Base-by-base conservation (phyloP, 2,888 invertebrate species). In the Apotomis capreana region DNA sequence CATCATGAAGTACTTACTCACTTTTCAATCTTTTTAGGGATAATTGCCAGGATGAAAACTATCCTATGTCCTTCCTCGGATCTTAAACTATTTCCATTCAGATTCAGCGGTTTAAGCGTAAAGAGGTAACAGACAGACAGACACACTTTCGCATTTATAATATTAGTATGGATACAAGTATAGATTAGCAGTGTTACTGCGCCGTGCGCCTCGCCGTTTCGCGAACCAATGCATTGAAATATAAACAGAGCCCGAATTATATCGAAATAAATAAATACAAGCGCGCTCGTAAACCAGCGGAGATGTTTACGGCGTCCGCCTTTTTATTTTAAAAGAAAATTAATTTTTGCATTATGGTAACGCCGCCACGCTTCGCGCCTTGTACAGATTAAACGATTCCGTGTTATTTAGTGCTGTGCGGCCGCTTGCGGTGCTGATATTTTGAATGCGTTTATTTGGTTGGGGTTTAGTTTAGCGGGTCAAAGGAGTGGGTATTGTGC, bases 251-350 rank as follows among this genome's bases (percentile, higher is more conserved):
- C 79, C 80, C 80, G 78, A 84, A 85, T 86, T 82, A 84, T 85
- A 84, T 84, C 83, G 80, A 81, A 83, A 83, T 86, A 85, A 88
- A 87, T 87, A 87, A 86, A 87, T 85, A 84, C 77, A 74, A 72
- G 78, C 77, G 72, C 73, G 74, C 74, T 85, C 87, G 84, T 87
- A 87, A 88, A 88, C 80, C 83, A 83, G 70, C 78, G 76, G 76
- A 70, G 87, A 87, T 87, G 77, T 84, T 86, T 80, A 85, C 84
- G 77, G 84, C 84, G 80, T 77, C 80, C 80, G 70, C 77, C 80
- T 83, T 83, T 80, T 81, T 80, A 77, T 74, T 68, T 65, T 65
- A 46, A 68, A 78, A 76, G 78, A 80, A 87, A 87, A 87, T 87
- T 87, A 87, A 86, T 88, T 85, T 87, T 84, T 81, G 83, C 79